Evolutionary conservation across 1,140 invertebrate genomes (phyloP).

Genomic region (Hylaeus volcanicus): DNA sequence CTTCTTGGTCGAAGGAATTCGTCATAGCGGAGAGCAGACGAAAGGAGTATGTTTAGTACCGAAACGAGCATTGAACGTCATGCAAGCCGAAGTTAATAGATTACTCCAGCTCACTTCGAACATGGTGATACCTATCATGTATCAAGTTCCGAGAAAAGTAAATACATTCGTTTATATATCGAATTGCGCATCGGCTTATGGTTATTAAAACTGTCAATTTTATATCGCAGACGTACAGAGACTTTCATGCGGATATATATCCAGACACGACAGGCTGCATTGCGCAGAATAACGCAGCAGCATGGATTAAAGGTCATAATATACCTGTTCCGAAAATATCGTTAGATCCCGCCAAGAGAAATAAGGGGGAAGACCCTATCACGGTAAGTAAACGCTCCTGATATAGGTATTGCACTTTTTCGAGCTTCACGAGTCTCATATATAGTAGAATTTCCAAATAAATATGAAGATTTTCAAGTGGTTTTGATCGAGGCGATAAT

Average conservation of each 20-base stretch:
- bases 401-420: neutral
- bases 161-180: neutral
- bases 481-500: neutral
- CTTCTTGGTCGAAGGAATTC: conserved; percentile 90
- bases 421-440: neutral
- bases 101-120: conserved; percentile 91
- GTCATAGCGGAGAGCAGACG: conserved; percentile 92
- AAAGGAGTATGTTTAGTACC: conserved; percentile 95
- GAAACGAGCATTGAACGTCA: conserved; percentile 94
- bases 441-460: neutral
- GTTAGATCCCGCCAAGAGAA: conserved; percentile 87
- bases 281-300: conserved; percentile 87
- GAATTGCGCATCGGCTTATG: neutral
- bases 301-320: conserved; percentile 90
- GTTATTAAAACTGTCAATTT: conserved; percentile 3
- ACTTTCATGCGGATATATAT: conserved; percentile 96
- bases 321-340: conserved; percentile 88
- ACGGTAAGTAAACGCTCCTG: conserved; percentile 79
- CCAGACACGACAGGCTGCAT: conserved; percentile 91
- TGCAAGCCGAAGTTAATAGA: conserved; percentile 96
- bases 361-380: conserved; percentile 82
- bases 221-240: conserved; percentile 89
- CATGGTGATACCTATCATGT: conserved; percentile 94
- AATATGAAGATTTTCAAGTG: conserved; percentile 4
- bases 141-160: conserved; percentile 95